These are phyloP conservation scores for Hydrolagus affinis DNA, from an alignment of 2,113 vertebrate genomes.

Conservation along the genomic window DNA sequence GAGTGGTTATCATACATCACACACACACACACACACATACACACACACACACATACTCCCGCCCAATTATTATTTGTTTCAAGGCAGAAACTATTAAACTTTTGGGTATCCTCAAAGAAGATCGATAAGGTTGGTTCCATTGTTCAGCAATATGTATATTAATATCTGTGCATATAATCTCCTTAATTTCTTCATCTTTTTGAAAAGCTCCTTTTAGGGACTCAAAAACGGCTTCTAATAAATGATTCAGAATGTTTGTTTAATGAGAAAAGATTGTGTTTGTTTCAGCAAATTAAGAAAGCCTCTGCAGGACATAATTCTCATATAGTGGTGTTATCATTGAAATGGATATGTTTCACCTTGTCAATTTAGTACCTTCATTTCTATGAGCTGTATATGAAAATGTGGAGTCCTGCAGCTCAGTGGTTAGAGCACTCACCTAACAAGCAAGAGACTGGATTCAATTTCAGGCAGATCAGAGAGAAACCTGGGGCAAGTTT, in stretches of 20 bases:
- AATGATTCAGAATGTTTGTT: neutral
- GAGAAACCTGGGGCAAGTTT: no score
- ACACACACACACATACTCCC: neutral
- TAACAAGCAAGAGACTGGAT: no score
- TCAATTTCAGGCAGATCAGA: no score
- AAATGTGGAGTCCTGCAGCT: no score
- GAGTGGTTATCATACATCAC: neutral
- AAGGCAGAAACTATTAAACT: conserved; percentile 3
- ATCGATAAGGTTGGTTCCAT: neutral
- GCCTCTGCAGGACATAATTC: no score
- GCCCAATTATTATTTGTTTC: neutral
- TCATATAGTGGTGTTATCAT: no score
- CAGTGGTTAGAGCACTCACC: no score
- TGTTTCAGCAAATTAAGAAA: neutral
- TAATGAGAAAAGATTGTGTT: neutral
- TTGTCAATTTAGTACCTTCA: no score
- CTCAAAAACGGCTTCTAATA: neutral
- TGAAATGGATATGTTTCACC: no score
- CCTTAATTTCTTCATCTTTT: neutral
- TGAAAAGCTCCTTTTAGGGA: neutral
- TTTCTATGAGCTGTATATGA: no score
- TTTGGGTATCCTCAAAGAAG: neutral
- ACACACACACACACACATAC: neutral
- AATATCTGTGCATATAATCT: neutral
- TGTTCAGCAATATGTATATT: neutral